Conservation (phyloP, 2,888 invertebrate genomes). For the Himalopsyche anomala region DNA sequence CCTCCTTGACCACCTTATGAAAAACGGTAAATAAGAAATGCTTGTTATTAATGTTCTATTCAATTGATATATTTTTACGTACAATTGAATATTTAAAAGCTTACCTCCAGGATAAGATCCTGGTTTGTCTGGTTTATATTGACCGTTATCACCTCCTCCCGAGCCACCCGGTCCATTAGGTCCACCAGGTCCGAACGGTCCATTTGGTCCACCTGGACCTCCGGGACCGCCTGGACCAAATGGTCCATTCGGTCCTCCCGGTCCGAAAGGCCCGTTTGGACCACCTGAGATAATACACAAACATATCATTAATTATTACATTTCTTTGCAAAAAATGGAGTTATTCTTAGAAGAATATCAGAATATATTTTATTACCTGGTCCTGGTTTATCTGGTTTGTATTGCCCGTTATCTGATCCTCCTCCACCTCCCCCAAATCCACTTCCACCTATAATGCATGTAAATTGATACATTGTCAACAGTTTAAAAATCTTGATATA, state of each 20-base stretch:
- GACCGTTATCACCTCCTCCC: conserved; percentile 52
- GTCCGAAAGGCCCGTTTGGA: conserved; percentile 67
- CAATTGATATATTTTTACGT: not conserved
- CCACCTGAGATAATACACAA: conserved; percentile 25
- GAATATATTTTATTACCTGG: not conserved
- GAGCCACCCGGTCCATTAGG: conserved; percentile 46
- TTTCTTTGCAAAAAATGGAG: no score
- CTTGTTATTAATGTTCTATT: not conserved
- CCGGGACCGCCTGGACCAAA: conserved; percentile 54
- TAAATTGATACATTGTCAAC: no score
- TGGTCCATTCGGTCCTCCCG: conserved; percentile 60
- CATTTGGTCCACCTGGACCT: conserved; percentile 65
- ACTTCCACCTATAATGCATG: no score
- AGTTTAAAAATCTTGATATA: no score
- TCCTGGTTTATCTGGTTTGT: not conserved
- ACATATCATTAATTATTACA: not conserved
- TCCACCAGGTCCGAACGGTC: conserved; percentile 67
- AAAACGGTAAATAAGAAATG: not conserved
- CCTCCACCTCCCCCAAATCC: not conserved
- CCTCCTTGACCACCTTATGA: not conserved
- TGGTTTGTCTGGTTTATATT: conserved; percentile 53
- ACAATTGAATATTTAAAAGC: not conserved
- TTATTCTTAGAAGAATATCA: not conserved
- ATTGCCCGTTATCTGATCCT: not conserved
- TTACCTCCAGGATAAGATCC: conserved; percentile 45